A percentile compares a stretch with the other conserved stretches of the same genome.
Conservation (phyloP, 2,113 vertebrate genomes). For the Perccottus glenii region DNA sequence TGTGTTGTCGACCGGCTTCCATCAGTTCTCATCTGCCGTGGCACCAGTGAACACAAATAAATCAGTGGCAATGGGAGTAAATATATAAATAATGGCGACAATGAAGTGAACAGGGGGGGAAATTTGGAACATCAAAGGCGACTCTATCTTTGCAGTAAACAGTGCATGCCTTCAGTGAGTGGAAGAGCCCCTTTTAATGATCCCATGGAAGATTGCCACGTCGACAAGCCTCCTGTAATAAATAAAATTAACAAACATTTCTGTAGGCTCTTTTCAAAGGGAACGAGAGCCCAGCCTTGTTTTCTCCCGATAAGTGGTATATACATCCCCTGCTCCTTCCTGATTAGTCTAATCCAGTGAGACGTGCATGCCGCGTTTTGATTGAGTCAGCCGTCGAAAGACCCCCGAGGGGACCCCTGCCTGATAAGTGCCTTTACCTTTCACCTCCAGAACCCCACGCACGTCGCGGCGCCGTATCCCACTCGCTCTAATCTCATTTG, state of each 20-base stretch:
- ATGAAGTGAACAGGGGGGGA: slow-evolving; percentile 58
- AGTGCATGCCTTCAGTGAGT: slow-evolving; percentile 76
- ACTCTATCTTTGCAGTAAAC: slow-evolving; percentile 78
- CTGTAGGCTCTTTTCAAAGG: slow-evolving; percentile 85
- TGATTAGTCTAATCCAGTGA: slow-evolving; percentile 88
- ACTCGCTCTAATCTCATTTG: slow-evolving; percentile 81
- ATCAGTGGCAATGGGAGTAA: slow-evolving; percentile 53
- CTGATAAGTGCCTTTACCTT: slow-evolving; percentile 88
- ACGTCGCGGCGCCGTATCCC: slow-evolving; percentile 68
- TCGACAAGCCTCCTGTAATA: slow-evolving; percentile 84
- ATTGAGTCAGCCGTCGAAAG: slow-evolving; percentile 79
- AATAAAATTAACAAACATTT: slow-evolving; percentile 87
- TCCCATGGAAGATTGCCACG: slow-evolving; percentile 85
- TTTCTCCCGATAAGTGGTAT: slow-evolving; percentile 81
- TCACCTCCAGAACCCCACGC: slow-evolving; percentile 83
- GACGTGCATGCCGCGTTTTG: slow-evolving; percentile 82
- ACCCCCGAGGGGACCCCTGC: slow-evolving; percentile 77
- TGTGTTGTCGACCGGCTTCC: slow-evolving; percentile 74
- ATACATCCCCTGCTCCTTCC: slow-evolving; percentile 81
- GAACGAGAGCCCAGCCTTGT: slow-evolving; percentile 82
- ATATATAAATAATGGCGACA: slow-evolving; percentile 75
- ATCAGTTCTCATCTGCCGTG: slow-evolving; percentile 72
- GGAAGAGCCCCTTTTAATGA: slow-evolving; percentile 79
- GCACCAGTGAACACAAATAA: slow-evolving; percentile 61
- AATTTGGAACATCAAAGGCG: slow-evolving; percentile 80